Evolutionary conservation across 2,888 invertebrate species (phyloP), one percentile per base, ranked within the genome.

Genomic region (Hirtodrosophila cameraria): DNA sequence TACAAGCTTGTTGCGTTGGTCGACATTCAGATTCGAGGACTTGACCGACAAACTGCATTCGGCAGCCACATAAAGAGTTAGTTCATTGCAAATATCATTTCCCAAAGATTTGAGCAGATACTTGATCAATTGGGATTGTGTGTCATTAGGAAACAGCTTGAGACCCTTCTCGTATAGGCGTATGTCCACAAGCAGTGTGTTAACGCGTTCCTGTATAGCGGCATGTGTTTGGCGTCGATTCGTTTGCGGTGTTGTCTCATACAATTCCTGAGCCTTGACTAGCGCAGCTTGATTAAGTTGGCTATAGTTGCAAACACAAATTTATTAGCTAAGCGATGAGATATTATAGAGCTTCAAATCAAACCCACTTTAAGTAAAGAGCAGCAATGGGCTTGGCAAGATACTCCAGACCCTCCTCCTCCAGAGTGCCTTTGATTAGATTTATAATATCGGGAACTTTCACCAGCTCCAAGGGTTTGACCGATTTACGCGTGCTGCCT

Each of bases 81-180:
- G 93, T 81, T 96, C 94, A 58, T 95, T 95, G 11, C 95, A 93
- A 55, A 97, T 93, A 86, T 98, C 98, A 20, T 95, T 93, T 38
- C 97, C 96, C 38, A 97, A 91, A 0, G 96, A 94, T 90, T 96
- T 97, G 23, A 98, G 90, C 35, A 98, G 91, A 91, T 98, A 97
- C 90, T 96, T 97, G 0, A 93, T 92, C 71, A 97, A 92, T 62
- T 94, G 94, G 0, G 91, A 67, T 90, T 96, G 96, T 16, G 93
- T 92, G 60, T 93, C 93, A 39, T 91, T 86, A 0, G 94, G 92
- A 11, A 95, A 92, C 9, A 92, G 86, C 88, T 93, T 95, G 2
- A 96, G 91, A 0, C 96, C 96, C 88, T 96, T 96, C 75, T 96
- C 95, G 89, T 95, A 97, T 27, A 96, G 91, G 75, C 95, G 93